Evolutionary conservation across 2,797 vertebrate species (phyloP).

Genomic region (Crax fasciolata): DNA sequence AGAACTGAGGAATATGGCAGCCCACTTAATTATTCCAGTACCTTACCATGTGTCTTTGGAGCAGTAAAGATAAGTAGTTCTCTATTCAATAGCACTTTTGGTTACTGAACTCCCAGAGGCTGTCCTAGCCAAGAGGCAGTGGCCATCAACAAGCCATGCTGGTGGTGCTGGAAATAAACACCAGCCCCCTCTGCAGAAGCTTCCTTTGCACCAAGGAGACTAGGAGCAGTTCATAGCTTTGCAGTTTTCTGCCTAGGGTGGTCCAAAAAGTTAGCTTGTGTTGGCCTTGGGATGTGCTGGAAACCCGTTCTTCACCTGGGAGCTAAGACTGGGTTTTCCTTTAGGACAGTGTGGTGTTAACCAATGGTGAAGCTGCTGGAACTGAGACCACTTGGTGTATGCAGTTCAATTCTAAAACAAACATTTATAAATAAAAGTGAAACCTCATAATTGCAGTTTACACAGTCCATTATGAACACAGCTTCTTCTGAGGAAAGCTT

Average conservation of each 20-base stretch:
- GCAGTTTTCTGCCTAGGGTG: background rate
- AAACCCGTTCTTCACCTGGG: background rate
- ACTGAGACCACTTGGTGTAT: background rate
- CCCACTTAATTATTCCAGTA: background rate
- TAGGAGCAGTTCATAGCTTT: background rate
- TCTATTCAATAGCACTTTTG: background rate
- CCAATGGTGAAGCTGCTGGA: background rate
- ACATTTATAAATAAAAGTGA: background rate
- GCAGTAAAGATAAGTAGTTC: background rate
- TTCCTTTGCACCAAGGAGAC: background rate
- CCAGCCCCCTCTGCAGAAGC: background rate
- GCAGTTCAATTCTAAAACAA: background rate
- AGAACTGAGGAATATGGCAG: background rate
- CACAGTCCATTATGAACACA: background rate
- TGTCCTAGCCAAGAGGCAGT: background rate
- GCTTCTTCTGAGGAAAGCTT: background rate
- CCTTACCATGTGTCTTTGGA: background rate
- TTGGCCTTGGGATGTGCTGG: background rate
- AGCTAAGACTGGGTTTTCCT: background rate
- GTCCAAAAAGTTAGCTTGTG: background rate
- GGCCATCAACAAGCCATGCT: background rate
- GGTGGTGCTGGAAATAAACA: background rate
- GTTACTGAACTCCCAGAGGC: background rate
- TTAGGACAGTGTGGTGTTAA: background rate
- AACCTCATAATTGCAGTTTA: background rate